Evolutionary conservation across 1,140 invertebrate species (phyloP).

Genomic region (Bactericera cockerelli): DNA sequence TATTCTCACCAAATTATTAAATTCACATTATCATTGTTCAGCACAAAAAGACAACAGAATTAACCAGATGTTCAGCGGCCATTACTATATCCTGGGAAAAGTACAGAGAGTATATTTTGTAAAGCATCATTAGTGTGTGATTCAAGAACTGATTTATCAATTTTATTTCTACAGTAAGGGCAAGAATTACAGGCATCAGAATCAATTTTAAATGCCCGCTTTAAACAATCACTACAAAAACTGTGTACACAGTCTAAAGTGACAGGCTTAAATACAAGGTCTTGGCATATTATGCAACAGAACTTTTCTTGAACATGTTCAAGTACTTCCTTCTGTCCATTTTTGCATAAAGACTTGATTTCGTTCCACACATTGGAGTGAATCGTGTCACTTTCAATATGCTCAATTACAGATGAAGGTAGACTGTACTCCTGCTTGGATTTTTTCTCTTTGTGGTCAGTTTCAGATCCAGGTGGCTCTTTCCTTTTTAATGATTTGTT

Average conservation of each 20-base stretch:
- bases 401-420: neutral
- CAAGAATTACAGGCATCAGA: too few species aligned
- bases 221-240: conserved; percentile 40
- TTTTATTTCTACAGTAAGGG: too few species aligned
- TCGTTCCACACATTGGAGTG: conserved; percentile 20
- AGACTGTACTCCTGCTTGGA: neutral
- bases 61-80: too few species aligned
- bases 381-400: conserved; percentile 11
- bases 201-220: too few species aligned
- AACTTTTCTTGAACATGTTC: conserved; percentile 49
- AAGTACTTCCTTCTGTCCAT: conserved; percentile 38
- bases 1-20: too few species aligned
- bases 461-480: conserved; percentile 14
- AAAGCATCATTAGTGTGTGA: too few species aligned
- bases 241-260: conserved; percentile 63
- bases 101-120: too few species aligned
- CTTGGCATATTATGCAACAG: conserved; percentile 65
- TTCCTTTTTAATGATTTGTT: conserved; percentile 34
- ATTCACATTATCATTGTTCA: too few species aligned
- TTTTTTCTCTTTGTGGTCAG: conserved; percentile 1
- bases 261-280: conserved; percentile 51
- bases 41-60: too few species aligned
- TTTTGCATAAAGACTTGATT: conserved; percentile 11
- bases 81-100: too few species aligned
- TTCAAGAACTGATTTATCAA: too few species aligned